Conservation (phyloP, 1,140 invertebrate species). For the Epicauta chinensis region DNA sequence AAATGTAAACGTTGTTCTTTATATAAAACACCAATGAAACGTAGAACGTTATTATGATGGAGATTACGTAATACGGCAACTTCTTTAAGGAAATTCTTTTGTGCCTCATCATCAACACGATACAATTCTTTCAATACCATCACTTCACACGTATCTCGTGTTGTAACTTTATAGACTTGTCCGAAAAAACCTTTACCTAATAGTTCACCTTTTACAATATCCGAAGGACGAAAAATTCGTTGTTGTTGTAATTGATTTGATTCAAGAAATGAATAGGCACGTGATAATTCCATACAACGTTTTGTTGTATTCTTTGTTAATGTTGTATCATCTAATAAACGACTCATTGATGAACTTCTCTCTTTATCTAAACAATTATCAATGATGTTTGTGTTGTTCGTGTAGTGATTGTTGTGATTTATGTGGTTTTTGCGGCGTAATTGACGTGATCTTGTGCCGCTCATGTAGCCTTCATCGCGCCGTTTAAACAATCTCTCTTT, state of each 20-base stretch:
- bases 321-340: constrained; percentile 61
- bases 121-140: constrained; percentile 95
- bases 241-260: constrained; percentile 53
- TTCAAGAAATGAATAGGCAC: constrained; percentile 84
- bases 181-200: constrained; percentile 92
- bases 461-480: constrained; percentile 53
- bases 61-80: constrained; percentile 83
- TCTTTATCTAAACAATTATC: constrained; percentile 56
- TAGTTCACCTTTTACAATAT: constrained; percentile 83
- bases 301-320: constrained; percentile 34
- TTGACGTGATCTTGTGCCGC: constrained; percentile 43
- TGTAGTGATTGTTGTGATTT: too few relatives aligned
- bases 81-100: constrained; percentile 91
- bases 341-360: constrained; percentile 77
- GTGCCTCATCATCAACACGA: constrained; percentile 87
- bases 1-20: constrained; percentile 87
- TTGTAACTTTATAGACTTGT: constrained; percentile 85
- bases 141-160: constrained; percentile 81
- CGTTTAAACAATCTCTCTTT: constrained; percentile 64
- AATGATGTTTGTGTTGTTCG: too few relatives aligned
- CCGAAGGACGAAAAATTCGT: constrained; percentile 81
- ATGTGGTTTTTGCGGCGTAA: constrained; percentile 40
- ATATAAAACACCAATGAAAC: constrained; percentile 90
- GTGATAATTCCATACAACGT: constrained; percentile 62
- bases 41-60: constrained; percentile 82